These are phyloP conservation scores for Onychostruthus taczanowskii DNA, from an alignment of 2,113 vertebrate genomes.

Conservation along the genomic window DNA sequence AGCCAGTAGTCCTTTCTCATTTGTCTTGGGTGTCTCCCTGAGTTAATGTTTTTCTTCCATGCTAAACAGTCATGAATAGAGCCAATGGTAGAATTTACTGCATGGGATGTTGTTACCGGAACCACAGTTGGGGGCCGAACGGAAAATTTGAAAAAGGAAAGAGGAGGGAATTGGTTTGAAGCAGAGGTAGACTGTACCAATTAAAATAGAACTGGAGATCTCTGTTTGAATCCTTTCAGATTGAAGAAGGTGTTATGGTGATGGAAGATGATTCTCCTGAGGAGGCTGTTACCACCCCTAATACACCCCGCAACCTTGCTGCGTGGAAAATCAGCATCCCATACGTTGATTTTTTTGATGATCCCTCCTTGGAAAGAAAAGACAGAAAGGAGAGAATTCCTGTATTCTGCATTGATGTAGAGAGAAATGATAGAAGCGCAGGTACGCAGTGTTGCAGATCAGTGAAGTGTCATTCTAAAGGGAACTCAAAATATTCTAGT, in stretches of 20 bases:
- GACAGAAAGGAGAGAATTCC: slow-evolving; percentile 89
- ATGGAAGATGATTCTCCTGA: slow-evolving; percentile 88
- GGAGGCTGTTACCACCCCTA: slow-evolving; percentile 78
- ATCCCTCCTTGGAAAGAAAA: slow-evolving; percentile 77
- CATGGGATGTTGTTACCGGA: background rate
- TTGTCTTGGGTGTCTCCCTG: background rate
- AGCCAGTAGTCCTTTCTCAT: background rate
- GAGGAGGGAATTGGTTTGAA: background rate
- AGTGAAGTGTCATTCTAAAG: background rate
- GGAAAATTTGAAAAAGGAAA: background rate
- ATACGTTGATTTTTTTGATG: slow-evolving; percentile 87
- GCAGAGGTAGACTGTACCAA: background rate
- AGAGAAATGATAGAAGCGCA: slow-evolving; percentile 86
- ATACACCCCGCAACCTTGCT: slow-evolving; percentile 84
- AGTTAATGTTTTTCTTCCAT: background rate
- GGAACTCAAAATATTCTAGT: background rate
- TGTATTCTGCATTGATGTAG: slow-evolving; percentile 94
- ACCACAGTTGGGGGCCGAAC: background rate
- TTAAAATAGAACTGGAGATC: background rate
- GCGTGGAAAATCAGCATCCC: slow-evolving; percentile 92
- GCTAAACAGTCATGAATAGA: background rate
- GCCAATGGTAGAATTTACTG: background rate
- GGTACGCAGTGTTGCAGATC: slow-evolving; percentile 66
- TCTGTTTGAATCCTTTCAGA: slow-evolving; percentile 69
- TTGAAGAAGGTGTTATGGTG: slow-evolving; percentile 93